Evolutionary conservation across 2,113 vertebrate genomes (phyloP).

Genomic region (Bostrychus sinensis): DNA sequence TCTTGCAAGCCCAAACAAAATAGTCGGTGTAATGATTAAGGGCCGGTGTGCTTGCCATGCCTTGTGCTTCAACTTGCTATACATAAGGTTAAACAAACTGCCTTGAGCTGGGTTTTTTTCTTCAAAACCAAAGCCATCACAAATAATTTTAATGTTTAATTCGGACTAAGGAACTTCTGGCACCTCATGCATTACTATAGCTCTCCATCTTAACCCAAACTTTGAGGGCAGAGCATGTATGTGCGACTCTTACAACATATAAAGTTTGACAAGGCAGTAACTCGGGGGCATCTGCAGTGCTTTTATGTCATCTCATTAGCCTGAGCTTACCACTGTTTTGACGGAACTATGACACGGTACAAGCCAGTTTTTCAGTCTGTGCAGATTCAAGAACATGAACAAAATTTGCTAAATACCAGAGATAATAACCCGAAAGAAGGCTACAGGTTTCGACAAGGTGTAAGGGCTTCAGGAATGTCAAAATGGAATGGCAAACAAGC

Average conservation of each 20-base stretch:
- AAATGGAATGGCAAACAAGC: background rate
- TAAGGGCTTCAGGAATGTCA: background rate
- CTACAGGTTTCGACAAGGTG: background rate
- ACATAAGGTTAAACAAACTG: conserved; percentile 12
- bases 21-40: background rate
- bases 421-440: background rate
- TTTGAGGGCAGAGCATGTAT: background rate
- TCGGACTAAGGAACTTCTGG: conserved; percentile 3
- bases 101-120: conserved; percentile 15
- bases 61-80: background rate
- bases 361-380: background rate
- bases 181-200: background rate
- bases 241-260: background rate
- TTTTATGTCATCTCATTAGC: conserved; percentile 14
- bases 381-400: background rate
- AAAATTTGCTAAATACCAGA: background rate
- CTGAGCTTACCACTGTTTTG: background rate
- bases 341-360: background rate
- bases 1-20: background rate
- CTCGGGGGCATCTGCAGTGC: background rate
- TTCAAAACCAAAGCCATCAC: conserved; percentile 7
- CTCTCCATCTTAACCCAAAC: background rate
- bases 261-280: conserved; percentile 6
- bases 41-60: background rate
- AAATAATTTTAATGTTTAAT: conserved; percentile 12